Conservation (phyloP, 1,140 invertebrate species). For the Diachasma alloeum region DNA sequence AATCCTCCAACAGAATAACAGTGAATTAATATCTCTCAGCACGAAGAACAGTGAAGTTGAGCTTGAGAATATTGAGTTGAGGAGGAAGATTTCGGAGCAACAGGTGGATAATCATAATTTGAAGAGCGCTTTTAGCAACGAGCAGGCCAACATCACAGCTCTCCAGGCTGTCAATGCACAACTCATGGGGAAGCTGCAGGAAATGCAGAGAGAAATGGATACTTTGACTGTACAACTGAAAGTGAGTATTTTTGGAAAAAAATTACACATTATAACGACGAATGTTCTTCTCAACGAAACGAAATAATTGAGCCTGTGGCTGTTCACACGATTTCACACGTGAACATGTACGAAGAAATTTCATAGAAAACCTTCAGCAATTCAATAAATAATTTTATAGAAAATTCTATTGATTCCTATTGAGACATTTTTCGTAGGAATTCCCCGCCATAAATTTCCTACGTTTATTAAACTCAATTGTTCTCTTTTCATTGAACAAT, state of each 20-base stretch:
- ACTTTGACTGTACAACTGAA: conserved; percentile 50
- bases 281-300: too few species aligned
- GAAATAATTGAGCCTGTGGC: too few species aligned
- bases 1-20: conserved; percentile 58
- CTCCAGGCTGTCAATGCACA: conserved; percentile 52
- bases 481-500: too few species aligned
- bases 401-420: too few species aligned
- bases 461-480: too few species aligned
- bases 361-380: too few species aligned
- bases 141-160: conserved; percentile 47
- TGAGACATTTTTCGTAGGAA: too few species aligned
- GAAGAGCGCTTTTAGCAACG: conserved; percentile 45
- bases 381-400: too few species aligned
- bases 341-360: too few species aligned
- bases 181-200: conserved; percentile 52
- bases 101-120: conserved; percentile 43
- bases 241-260: conserved; percentile 40
- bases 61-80: conserved; percentile 53
- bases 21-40: conserved; percentile 49
- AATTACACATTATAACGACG: not conserved
- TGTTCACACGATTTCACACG: too few species aligned
- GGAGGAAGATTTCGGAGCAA: conserved; percentile 48
- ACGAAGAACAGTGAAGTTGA: conserved; percentile 50
- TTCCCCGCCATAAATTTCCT: too few species aligned
- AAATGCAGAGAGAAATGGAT: conserved; percentile 57